These are phyloP conservation scores for Keiferia lycopersicella DNA, from an alignment of 2,888 invertebrate species.

Conservation along the genomic window DNA sequence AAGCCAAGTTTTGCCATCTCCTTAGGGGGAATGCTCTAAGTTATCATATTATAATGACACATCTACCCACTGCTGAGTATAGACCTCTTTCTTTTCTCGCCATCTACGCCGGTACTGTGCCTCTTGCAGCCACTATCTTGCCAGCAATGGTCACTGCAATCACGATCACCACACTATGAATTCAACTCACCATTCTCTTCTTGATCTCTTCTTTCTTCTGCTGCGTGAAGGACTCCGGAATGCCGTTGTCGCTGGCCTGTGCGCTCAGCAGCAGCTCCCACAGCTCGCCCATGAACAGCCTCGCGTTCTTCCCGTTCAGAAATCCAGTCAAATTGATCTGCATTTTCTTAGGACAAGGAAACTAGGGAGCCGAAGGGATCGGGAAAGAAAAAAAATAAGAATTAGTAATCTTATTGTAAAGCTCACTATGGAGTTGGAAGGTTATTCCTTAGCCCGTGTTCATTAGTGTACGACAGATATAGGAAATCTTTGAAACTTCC, in stretches of 20 bases:
- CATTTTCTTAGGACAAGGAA: constrained; percentile 98
- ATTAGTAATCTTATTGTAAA: constrained; percentile 49
- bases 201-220: constrained; percentile 98
- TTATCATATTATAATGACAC: too few relatives aligned
- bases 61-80: too few relatives aligned
- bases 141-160: constrained; percentile 27
- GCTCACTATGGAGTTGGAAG: constrained; percentile 10
- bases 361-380: constrained; percentile 83
- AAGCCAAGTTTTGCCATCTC: too few relatives aligned
- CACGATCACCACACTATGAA: too few relatives aligned
- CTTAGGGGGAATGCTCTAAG: too few relatives aligned
- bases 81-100: too few relatives aligned
- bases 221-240: constrained; percentile 96
- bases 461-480: neutral
- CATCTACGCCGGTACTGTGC: too few relatives aligned
- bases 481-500: constrained; percentile 7
- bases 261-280: constrained; percentile 98
- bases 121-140: too few relatives aligned
- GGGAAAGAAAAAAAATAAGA: constrained; percentile 65
- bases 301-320: constrained; percentile 97
- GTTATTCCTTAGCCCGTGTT: constrained; percentile 2
- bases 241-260: constrained; percentile 96
- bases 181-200: constrained; percentile 90
- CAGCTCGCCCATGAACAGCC: constrained; percentile 98
- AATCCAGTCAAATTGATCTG: constrained; percentile 99